Evolutionary conservation across 2,797 vertebrate species (phyloP).

Genomic region (Macropus fuliginosus): DNA sequence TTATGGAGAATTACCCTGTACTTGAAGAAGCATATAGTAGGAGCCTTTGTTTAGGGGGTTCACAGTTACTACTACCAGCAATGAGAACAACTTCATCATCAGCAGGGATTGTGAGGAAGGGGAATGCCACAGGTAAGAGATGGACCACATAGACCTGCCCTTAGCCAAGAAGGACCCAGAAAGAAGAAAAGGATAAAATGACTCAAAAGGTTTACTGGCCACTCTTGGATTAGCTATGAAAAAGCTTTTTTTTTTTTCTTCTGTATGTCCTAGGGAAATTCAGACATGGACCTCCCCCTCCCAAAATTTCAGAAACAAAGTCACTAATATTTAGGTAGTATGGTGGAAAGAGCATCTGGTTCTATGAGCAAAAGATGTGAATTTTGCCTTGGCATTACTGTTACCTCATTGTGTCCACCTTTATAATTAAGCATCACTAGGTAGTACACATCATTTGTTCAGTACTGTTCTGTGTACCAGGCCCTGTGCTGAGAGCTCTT

Average conservation of each 20-base stretch:
- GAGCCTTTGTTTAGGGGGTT: background rate
- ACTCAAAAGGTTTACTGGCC: constrained; percentile 18
- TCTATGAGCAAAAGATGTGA: background rate
- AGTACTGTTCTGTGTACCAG: background rate
- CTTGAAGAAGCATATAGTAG: background rate
- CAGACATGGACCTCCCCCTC: background rate
- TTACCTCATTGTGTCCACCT: background rate
- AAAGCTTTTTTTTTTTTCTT: background rate
- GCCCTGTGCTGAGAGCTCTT: background rate
- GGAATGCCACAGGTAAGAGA: background rate
- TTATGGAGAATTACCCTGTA: constrained; percentile 38
- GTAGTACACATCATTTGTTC: background rate
- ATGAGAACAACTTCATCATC: constrained; percentile 8
- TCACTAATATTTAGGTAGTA: background rate
- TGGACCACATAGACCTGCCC: constrained; percentile 30
- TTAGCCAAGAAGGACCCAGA: background rate
- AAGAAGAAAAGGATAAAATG: constrained; percentile 29
- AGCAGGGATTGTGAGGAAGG: background rate
- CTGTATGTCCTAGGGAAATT: background rate
- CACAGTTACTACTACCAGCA: background rate
- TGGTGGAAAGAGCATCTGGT: background rate
- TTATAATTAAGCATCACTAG: background rate
- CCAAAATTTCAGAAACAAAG: background rate
- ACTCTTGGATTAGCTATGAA: background rate
- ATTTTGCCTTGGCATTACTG: background rate